Base-by-base conservation (phyloP, 2,888 invertebrate species). In the Lissocephala sabroskyi region DNA sequence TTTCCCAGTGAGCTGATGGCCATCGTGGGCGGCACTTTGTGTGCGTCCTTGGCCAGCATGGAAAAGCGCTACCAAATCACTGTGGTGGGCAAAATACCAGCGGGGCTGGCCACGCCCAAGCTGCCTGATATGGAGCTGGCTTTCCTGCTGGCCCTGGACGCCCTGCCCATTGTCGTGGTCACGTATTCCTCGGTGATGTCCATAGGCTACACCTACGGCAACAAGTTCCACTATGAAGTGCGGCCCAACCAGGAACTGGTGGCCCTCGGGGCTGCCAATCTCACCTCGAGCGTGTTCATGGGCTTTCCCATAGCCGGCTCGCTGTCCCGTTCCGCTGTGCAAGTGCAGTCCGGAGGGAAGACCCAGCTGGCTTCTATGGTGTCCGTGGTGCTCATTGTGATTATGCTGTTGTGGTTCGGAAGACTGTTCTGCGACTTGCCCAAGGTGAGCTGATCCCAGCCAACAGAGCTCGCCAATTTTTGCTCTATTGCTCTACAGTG, bases 381-480 rank as follows among this genome's bases (percentile, higher is more conserved):
- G 41, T 92, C 94, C 0, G 91, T 91, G 63, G 53, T 81, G 2
- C 83, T 94, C 41, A 85, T 95, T 11, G 82, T 94, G 1, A 81
- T 91, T 14, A 90, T 94, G 23, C 85, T 95, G 29, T 84, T 95
- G 23, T 91, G 90, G 87, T 87, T 94, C 52, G 94, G 92, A 5
- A 92, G 92, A 2, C 89, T 92, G 67, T 92, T 95, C 77, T 89
- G 91, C 76, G 87, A 90, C 3, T 82, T 95, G 36, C 95, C 95
- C 39, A 86, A 86, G 64, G 87, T 87, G 76, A 60, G 7, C 9
- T 16, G 14, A 2, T 33, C 7, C 23, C 3, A 23, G 23, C 7
- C 3, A 23, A 23, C n/a, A n/a, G n/a, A n/a, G n/a, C n/a, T n/a
- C n/a, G n/a, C n/a, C n/a, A n/a, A n/a, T 37, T 10, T 11, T 14